phyloP scores from a whole-genome alignment of 2,797 vertebrate species.

The Garrulus glandarius region DNA sequence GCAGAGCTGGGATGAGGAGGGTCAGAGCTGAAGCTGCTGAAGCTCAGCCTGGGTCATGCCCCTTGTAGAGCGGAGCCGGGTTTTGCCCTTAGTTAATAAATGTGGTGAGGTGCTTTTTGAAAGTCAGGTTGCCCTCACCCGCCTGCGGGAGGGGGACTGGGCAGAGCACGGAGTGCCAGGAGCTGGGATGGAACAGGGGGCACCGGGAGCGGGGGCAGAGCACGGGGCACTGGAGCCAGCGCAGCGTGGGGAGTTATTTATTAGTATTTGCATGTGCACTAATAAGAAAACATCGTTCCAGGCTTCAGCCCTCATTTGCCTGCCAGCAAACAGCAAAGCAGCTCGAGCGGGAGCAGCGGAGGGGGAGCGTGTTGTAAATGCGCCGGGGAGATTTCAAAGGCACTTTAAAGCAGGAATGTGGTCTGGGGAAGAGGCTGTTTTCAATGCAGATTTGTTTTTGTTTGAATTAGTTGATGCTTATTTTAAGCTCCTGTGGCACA shows the following conservation, averaged over 20 bases:
- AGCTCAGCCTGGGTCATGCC: neutral
- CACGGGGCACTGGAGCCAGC: fast-evolving
- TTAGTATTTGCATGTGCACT: neutral
- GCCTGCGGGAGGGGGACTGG: neutral
- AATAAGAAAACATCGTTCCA: neutral
- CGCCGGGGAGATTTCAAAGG: slow-evolving; percentile 52
- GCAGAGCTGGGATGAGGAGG: neutral
- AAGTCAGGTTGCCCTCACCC: fast-evolving
- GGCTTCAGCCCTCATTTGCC: slow-evolving; percentile 28
- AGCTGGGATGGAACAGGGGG: fast-evolving
- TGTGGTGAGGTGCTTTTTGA: fast-evolving
- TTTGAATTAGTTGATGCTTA: slow-evolving; percentile 63
- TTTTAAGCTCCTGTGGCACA: slow-evolving; percentile 51
- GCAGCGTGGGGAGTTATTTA: neutral
- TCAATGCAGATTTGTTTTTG: slow-evolving; percentile 51
- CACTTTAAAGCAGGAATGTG: slow-evolving; percentile 37
- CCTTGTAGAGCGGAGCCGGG: too few relatives aligned
- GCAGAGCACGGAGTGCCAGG: neutral
- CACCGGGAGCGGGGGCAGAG: neutral
- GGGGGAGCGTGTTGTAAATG: neutral
- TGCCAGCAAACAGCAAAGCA: neutral
- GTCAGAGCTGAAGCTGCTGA: neutral
- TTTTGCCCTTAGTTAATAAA: fast-evolving
- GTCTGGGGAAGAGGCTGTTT: slow-evolving; percentile 49
- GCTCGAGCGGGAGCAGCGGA: neutral